Percentiles rank a stretch among this genome's conserved stretches.
These are phyloP conservation scores for Amphipoea oculea DNA, from an alignment of 2,888 invertebrate species.

Conservation along the genomic window DNA sequence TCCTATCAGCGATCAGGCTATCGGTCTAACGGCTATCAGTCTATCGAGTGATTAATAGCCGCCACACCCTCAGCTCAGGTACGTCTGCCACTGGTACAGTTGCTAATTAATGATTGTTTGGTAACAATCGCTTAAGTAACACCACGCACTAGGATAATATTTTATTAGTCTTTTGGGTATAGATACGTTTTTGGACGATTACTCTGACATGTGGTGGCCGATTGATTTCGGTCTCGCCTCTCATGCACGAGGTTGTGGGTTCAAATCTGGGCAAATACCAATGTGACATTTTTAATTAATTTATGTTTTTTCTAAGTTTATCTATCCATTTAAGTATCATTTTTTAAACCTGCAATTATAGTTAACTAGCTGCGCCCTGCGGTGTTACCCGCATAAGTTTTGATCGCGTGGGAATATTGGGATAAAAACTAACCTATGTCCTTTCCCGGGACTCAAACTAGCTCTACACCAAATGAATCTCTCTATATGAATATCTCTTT, in stretches of 20 bases:
- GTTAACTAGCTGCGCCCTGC: too few species aligned
- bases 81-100: conserved; percentile 52
- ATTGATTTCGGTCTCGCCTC: not conserved
- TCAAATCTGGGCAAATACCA: not conserved
- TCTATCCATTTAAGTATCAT: not conserved
- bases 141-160: conserved; percentile 14
- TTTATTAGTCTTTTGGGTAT: conserved; percentile 16
- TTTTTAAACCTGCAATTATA: not conserved
- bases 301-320: not conserved
- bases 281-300: not conserved
- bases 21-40: conserved; percentile 48
- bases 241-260: not conserved
- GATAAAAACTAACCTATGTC: too few species aligned
- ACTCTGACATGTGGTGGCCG: not conserved
- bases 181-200: not conserved
- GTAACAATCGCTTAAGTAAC: conserved; percentile 47
- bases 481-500: too few species aligned
- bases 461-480: too few species aligned
- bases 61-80: conserved; percentile 74
- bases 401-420: too few species aligned
- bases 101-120: conserved; percentile 75
- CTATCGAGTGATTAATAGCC: conserved; percentile 76
- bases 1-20: conserved; percentile 43
- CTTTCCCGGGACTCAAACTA: too few species aligned
- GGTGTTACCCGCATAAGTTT: too few species aligned